A percentile compares a stretch with the other conserved stretches of the same genome.
These are phyloP conservation scores for Rhopilema esculentum DNA, from an alignment of 30 jellyfish, hydroid and myxozoan species.

Conservation along the genomic window DNA sequence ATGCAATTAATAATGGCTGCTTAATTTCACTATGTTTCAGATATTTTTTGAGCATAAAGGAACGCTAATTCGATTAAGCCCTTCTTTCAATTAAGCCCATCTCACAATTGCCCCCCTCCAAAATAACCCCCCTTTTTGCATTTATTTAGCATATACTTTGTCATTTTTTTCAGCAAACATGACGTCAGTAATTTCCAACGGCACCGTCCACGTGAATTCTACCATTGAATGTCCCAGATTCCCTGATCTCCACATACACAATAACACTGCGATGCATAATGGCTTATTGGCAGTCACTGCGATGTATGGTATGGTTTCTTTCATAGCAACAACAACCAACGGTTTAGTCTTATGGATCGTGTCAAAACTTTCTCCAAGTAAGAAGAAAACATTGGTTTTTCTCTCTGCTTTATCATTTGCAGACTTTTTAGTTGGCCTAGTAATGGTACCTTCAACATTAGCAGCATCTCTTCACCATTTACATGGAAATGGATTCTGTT, in stretches of 20 bases:
- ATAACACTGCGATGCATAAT: background rate
- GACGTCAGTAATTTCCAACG: too few species aligned
- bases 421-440: background rate
- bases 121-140: too few species aligned
- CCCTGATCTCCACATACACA: background rate
- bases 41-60: too few species aligned
- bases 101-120: too few species aligned
- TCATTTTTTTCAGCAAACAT: too few species aligned
- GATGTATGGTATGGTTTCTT: background rate
- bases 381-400: background rate
- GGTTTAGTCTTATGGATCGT: background rate
- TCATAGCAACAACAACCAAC: background rate
- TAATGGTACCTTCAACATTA: background rate
- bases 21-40: too few species aligned
- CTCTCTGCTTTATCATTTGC: background rate
- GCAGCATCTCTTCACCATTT: background rate
- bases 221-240: background rate
- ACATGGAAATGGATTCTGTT: background rate
- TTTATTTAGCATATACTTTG: too few species aligned
- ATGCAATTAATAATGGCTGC: too few species aligned
- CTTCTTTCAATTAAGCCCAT: too few species aligned
- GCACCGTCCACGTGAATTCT: background rate
- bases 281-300: background rate
- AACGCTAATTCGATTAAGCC: too few species aligned
- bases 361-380: background rate